phyloP scores from a whole-genome alignment of 2,797 vertebrate genomes.

The Hippoglossus hippoglossus region DNA sequence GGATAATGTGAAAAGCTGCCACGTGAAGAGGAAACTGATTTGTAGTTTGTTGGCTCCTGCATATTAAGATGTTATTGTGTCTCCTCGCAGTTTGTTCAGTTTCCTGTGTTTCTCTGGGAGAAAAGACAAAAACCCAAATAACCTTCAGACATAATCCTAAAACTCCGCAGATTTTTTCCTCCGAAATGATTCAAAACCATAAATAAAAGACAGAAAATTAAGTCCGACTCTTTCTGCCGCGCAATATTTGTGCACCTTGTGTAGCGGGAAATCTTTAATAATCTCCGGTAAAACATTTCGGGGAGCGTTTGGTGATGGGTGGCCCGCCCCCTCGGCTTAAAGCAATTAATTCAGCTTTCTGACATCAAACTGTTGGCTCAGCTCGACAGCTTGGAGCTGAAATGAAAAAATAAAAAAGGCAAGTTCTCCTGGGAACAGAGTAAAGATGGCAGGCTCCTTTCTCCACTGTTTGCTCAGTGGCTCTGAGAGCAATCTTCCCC shows the following conservation, averaged over 20 bases:
- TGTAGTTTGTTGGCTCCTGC: no score
- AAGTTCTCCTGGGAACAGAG: slow-evolving; percentile 95
- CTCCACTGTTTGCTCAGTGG: slow-evolving; percentile 96
- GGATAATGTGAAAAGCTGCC: no score
- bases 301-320: slow-evolving; percentile 88
- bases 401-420: slow-evolving; percentile 83
- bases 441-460: slow-evolving; percentile 91
- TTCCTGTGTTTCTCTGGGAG: no score
- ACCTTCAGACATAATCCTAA: slow-evolving; percentile 33
- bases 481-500: slow-evolving; percentile 90
- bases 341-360: slow-evolving; percentile 96
- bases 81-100: no score
- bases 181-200: slow-evolving; percentile 23
- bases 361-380: slow-evolving; percentile 92
- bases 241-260: slow-evolving; percentile 57
- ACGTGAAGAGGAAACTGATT: no score
- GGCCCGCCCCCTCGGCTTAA: slow-evolving; percentile 89
- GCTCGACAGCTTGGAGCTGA: slow-evolving; percentile 93
- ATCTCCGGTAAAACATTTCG: slow-evolving; percentile 71
- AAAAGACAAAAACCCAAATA: no score
- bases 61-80: no score
- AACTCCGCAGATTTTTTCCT: slow-evolving; percentile 17
- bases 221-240: slow-evolving; percentile 14
- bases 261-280: slow-evolving; percentile 62
- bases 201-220: slow-evolving; percentile 23